Evolutionary conservation across 2,888 invertebrate genomes (phyloP), one percentile per base, ranked within the genome.

Genomic region (Ochropleura leucogaster): DNA sequence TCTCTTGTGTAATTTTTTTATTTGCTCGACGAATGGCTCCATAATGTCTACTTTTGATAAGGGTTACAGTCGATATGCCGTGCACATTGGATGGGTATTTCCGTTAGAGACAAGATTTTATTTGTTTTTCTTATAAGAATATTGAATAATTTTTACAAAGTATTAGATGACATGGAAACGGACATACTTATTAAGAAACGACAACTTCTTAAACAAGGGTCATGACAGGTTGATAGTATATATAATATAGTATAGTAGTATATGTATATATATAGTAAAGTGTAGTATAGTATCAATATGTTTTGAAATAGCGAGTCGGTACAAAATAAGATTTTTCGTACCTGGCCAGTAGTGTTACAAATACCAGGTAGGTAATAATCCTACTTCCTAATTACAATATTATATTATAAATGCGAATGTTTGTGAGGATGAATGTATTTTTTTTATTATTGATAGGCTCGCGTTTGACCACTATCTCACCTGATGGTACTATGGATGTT

Each of bases 31-130:
- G 88, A 91, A 92, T 92, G 88, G 89, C 88, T 88, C 89, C 89
- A 90, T 92, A 92, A 92, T 90, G 92, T 92, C 90, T 89, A 86
- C 85, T 87, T 90, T 94, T 95, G 95, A 95, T 92, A 88, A 93
- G 94, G 95, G 95, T 95, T 85, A 83, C 87, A 88, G 89, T 88
- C 88, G 89, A 91, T 91, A 88, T 90, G 89, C 90, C 89, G 83
- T 83, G 71, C 72, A 72, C 81, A 87, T 87, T 66, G 65, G 72
- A 84, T 76, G 84, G 86, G 85, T 88, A 88, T 90, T 89, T 77
- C 81, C 87, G 83, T 85, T 83, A 74, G 77, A 86, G 80, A 89
- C 85, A 86, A 82, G 80, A 83, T 89, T 89, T 90, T 91, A 87
- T 89, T 87, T 90, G 75, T 85, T 79, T 81, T 73, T 65, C 51